These are phyloP conservation scores for Podarcis siculus DNA, from an alignment of 2,797 vertebrate genomes.

Conservation along the genomic window DNA sequence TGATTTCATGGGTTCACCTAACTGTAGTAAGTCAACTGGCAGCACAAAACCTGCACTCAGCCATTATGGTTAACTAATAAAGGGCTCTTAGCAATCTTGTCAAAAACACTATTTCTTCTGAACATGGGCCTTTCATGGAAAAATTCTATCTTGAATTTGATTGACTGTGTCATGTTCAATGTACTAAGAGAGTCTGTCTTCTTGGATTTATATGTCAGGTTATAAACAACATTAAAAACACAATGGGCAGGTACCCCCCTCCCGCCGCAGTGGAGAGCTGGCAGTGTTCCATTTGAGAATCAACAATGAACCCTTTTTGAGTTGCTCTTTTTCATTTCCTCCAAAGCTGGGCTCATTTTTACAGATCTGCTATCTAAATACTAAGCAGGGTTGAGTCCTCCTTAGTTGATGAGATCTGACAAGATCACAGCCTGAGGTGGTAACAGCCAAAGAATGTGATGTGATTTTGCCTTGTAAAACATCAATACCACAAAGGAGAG, in stretches of 20 bases:
- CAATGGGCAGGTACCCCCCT: background rate
- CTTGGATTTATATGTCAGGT: background rate
- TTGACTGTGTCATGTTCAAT: background rate
- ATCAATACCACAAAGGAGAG: slow-evolving; percentile 11
- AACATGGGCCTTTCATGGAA: background rate
- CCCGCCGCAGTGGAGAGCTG: background rate
- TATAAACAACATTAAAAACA: background rate
- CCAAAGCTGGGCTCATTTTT: background rate
- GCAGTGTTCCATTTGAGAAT: background rate
- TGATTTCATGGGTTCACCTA: background rate
- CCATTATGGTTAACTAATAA: background rate
- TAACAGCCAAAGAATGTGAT: background rate
- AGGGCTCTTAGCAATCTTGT: background rate
- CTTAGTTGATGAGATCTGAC: background rate
- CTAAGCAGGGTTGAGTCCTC: background rate
- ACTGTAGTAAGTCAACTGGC: background rate
- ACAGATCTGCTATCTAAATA: slow-evolving; percentile 4
- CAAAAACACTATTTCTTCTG: background rate
- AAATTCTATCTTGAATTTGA: background rate
- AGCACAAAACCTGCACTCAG: background rate
- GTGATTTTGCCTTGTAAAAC: slow-evolving; percentile 23
- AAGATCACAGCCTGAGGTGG: slow-evolving; percentile 14
- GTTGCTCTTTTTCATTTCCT: background rate
- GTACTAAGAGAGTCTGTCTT: background rate
- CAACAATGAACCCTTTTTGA: background rate